Percentiles rank a stretch among this genome's conserved stretches.
Conservation (phyloP, 2,797 vertebrate genomes). For the Bryconaethiops microstoma region DNA sequence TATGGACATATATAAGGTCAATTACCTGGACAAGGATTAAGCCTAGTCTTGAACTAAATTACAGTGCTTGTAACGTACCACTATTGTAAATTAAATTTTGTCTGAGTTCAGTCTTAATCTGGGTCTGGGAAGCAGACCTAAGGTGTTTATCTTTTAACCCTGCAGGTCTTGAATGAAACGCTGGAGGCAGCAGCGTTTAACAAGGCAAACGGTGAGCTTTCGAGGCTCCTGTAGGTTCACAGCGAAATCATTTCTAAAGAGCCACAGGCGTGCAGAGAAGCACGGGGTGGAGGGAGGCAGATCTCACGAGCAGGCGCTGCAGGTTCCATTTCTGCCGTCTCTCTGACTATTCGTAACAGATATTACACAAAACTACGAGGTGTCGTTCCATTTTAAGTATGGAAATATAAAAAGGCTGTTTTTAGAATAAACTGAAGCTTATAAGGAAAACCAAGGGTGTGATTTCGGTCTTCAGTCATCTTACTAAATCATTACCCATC, state of each 20-base stretch:
- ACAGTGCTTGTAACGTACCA: too few relatives aligned
- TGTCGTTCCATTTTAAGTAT: background rate
- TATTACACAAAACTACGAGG: background rate
- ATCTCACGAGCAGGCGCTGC: background rate
- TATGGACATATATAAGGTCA: too few relatives aligned
- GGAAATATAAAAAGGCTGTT: background rate
- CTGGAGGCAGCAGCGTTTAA: slow-evolving; percentile 63
- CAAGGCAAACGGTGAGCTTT: slow-evolving; percentile 67
- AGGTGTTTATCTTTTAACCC: background rate
- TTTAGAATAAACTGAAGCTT: background rate
- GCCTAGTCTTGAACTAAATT: too few relatives aligned
- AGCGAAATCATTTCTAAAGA: background rate
- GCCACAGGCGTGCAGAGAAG: background rate
- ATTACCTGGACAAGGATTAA: too few relatives aligned
- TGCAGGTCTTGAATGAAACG: slow-evolving; percentile 38
- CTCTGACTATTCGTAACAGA: background rate
- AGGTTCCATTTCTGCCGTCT: background rate
- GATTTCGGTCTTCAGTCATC: too few relatives aligned
- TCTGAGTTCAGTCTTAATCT: too few relatives aligned
- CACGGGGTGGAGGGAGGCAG: background rate
- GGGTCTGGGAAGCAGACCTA: background rate
- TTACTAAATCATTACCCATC: too few relatives aligned
- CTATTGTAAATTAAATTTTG: too few relatives aligned
- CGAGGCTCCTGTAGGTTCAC: slow-evolving; percentile 26
- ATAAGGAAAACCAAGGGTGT: too few relatives aligned